phyloP scores from a whole-genome alignment of 2,113 vertebrate genomes.

The Equus przewalskii region DNA sequence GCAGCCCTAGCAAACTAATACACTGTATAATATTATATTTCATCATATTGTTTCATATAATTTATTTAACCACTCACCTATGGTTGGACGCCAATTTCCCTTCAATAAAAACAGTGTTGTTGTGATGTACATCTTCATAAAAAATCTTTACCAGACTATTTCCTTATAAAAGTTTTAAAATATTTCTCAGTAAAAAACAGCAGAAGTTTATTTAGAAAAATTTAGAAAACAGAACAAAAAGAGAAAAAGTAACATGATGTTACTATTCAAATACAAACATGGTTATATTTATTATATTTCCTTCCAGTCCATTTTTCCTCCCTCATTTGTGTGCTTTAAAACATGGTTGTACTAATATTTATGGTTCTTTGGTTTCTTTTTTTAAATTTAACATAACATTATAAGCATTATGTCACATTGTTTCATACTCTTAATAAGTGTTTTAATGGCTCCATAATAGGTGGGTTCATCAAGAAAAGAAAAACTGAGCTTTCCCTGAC shows the following conservation, averaged over 20 bases:
- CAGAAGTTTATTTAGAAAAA: background rate
- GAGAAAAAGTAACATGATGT: background rate
- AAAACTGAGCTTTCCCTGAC: background rate
- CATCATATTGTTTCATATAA: background rate
- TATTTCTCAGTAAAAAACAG: background rate
- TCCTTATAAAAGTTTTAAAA: background rate
- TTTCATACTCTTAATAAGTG: background rate
- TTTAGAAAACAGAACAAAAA: background rate
- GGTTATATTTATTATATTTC: background rate
- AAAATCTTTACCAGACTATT: background rate
- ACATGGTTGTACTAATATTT: background rate
- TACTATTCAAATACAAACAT: background rate
- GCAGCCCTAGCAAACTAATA: background rate
- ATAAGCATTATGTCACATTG: background rate
- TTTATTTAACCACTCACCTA: background rate
- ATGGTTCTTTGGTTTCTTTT: background rate
- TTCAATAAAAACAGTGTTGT: background rate
- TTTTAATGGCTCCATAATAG: conserved; percentile 9
- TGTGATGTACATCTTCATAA: background rate
- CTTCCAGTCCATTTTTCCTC: background rate
- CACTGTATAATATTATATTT: background rate
- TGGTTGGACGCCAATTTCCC: background rate
- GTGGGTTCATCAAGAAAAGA: background rate
- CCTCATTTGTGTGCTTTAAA: background rate
- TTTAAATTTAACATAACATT: background rate